Conservation (phyloP, 2,113 vertebrate species). For the Paradisaea rubra region DNA sequence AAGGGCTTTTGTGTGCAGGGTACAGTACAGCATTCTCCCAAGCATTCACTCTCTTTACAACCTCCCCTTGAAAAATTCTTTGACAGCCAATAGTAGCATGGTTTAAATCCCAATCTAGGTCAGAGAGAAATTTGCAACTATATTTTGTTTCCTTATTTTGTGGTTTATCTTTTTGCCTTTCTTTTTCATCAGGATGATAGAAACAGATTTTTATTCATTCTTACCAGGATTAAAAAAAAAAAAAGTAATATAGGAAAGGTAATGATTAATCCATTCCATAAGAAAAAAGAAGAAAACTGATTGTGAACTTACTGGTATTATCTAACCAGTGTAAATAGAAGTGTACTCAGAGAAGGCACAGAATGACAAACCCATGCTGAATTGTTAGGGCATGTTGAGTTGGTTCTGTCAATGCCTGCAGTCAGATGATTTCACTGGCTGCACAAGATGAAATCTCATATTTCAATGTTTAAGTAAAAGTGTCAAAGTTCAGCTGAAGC, state of each 20-base stretch:
- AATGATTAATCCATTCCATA: constrained; percentile 65
- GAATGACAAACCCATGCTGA: constrained; percentile 43
- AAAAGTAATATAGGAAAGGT: constrained; percentile 25
- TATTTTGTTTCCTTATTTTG: constrained; percentile 23
- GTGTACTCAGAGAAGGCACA: background rate
- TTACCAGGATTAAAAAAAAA: background rate
- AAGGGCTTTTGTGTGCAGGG: background rate
- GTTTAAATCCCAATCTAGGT: constrained; percentile 52
- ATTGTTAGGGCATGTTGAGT: constrained; percentile 53
- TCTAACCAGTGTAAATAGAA: constrained; percentile 54
- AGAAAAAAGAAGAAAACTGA: background rate
- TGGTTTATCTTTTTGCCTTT: constrained; percentile 25
- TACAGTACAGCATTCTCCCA: background rate
- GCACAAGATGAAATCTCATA: constrained; percentile 37
- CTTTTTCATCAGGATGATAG: background rate
- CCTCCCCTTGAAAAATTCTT: background rate
- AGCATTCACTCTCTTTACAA: background rate
- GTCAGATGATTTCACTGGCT: constrained; percentile 46
- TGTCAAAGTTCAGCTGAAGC: constrained; percentile 60
- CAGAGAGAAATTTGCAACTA: constrained; percentile 3
- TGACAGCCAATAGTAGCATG: background rate
- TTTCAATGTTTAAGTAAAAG: constrained; percentile 59
- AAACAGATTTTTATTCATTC: background rate
- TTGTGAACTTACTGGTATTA: constrained; percentile 24
- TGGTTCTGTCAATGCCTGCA: constrained; percentile 44